Evolutionary conservation across 2,888 invertebrate genomes (phyloP), one percentile per base, ranked within the genome.

Genomic region (Kryphioiulus occultus): DNA sequence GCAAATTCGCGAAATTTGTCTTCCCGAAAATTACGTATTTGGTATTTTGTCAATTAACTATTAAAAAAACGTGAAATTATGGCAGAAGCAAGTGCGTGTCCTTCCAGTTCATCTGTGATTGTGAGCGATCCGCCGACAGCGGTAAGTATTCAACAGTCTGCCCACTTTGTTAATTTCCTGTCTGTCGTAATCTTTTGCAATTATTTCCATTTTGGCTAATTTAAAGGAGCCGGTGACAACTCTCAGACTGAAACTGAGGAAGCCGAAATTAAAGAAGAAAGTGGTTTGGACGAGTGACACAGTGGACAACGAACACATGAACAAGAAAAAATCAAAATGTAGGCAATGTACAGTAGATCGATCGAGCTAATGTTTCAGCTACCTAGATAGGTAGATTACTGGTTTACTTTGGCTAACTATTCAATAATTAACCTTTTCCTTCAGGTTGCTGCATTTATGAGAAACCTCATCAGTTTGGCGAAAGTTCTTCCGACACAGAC

Each of bases 291-390:
- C 95, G 15, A 95, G 95, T 88, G 97, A 95, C 90, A 98, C 98
- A 0, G 96, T 99, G 19, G 98, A 99, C 92, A 98, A 99, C 92
- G 98, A 99, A 92, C 93, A 97, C 91, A 94, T 98, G 95, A 96
- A 97, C 91, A 97, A 96, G 92, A 98, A 98, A 92, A 98, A 98
- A 92, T 98, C 98, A 35, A 99, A 98, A 94, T 98, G 98, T 97
- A 93, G 47, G n/a, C 44, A 19, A 84, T 32, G 5, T 32, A 5
- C n/a, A 17, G 26, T 47, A 10, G 47, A 10, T 47, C 47, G n/a
- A n/a, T n/a, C 19, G 82, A 22, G 82, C 32, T n/a, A 19, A 42
- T 42, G 42, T n/a, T n/a, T n/a, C n/a, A n/a, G n/a, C n/a, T n/a
- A n/a, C n/a, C n/a, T n/a, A n/a, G n/a, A n/a, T n/a, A n/a, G n/a